Conservation (phyloP, 1,140 invertebrate species). For the Drosophila saltans region DNA sequence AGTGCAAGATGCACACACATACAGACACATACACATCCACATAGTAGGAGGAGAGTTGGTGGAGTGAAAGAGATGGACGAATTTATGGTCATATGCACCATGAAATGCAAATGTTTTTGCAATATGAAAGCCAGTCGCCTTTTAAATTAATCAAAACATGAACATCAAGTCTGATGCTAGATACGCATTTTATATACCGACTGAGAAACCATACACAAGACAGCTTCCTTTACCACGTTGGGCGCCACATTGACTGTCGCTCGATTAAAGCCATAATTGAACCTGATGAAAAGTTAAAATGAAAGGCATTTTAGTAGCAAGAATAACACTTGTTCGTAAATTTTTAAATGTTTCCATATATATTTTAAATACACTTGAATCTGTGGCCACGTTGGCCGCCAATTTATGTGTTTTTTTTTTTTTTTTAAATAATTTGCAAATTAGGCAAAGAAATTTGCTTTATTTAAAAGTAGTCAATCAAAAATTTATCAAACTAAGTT, state of each 20-base stretch:
- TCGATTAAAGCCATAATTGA: too few relatives aligned
- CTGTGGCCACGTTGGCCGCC: not conserved
- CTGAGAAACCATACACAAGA: not conserved
- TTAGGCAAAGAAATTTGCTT: not conserved
- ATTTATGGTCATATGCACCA: constrained; percentile 57
- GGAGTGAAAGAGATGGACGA: constrained; percentile 26
- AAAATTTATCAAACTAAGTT: not conserved
- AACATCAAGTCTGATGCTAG: not conserved
- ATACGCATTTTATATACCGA: not conserved
- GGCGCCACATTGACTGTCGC: too few relatives aligned
- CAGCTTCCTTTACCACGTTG: too few relatives aligned
- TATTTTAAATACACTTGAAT: not conserved
- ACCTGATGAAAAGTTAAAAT: too few relatives aligned
- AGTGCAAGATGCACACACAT: constrained; percentile 21
- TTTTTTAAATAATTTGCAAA: not conserved
- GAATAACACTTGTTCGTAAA: too few relatives aligned
- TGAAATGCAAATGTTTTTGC: constrained; percentile 47
- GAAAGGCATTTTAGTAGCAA: not conserved
- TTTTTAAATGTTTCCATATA: not conserved
- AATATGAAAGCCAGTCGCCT: constrained; percentile 8
- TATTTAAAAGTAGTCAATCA: constrained; percentile 6
- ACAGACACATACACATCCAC: not conserved
- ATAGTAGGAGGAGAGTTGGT: not conserved
- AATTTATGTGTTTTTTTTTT: too few relatives aligned
- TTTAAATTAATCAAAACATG: constrained; percentile 11